Conservation (phyloP, 2,797 vertebrate genomes). For the Gallinago stenura region DNA sequence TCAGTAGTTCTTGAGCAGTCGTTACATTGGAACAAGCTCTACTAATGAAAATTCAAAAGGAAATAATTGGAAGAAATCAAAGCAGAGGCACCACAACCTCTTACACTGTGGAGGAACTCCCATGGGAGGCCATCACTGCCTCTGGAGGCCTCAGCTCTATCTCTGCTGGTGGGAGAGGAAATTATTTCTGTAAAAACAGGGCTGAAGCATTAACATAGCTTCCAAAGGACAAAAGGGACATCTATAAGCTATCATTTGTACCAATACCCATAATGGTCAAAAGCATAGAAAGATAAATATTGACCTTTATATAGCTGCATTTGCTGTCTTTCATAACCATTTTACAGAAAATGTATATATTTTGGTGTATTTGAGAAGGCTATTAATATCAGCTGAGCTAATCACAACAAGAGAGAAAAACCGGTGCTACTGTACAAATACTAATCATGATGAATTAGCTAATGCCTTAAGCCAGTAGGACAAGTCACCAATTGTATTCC, state of each 20-base stretch:
- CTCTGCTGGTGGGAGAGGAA: background rate
- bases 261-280: background rate
- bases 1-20: accelerated
- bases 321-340: background rate
- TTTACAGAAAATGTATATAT: background rate
- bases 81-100: background rate
- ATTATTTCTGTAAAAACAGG: background rate
- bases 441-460: background rate
- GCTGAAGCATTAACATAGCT: background rate
- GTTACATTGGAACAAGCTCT: background rate
- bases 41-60: background rate
- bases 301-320: background rate
- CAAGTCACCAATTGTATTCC: background rate
- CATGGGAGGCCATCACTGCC: accelerated
- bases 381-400: background rate
- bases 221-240: background rate
- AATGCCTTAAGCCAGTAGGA: background rate
- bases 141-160: background rate
- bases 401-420: background rate
- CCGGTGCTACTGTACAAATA: background rate
- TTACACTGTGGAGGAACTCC: background rate
- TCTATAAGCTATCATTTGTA: background rate
- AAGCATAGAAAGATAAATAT: background rate
- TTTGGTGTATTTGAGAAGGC: background rate
- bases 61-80: background rate